Evolutionary conservation across 2,113 vertebrate genomes (phyloP).

Genomic region (Bufo bufo): DNA sequence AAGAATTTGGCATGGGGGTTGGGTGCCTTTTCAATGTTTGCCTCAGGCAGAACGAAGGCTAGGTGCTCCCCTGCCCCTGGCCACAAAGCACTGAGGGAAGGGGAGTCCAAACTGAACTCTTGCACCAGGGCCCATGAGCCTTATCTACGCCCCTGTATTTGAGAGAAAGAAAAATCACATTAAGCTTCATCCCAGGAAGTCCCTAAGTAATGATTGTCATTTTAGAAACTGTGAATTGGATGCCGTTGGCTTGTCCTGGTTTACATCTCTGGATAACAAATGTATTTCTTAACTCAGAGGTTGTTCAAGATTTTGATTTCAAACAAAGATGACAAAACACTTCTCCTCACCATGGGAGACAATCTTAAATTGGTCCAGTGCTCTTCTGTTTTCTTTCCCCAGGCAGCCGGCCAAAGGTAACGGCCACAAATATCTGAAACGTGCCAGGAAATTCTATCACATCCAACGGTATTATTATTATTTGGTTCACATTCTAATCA

Average conservation of each 20-base stretch:
- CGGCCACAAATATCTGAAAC: conserved; percentile 31
- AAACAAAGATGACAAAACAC: conserved; percentile 24
- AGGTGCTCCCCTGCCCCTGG: too few species aligned
- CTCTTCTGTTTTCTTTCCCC: conserved; percentile 10
- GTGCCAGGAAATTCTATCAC: conserved; percentile 32
- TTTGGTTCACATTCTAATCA: conserved; percentile 47
- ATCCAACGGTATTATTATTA: conserved; percentile 37
- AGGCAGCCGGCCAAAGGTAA: conserved; percentile 43
- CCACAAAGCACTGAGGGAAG: too few species aligned
- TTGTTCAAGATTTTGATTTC: conserved; percentile 7
- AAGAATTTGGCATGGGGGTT: too few species aligned
- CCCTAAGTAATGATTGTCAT: not conserved
- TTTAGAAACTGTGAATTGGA: not conserved
- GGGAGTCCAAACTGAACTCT: too few species aligned
- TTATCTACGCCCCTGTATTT: too few species aligned
- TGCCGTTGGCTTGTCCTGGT: not conserved
- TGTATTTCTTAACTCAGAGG: not conserved
- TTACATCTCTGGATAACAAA: not conserved
- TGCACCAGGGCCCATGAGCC: too few species aligned
- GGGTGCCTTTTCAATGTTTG: too few species aligned
- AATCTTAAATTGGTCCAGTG: conserved; percentile 24
- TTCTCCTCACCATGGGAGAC: conserved; percentile 19
- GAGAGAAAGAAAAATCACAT: too few species aligned
- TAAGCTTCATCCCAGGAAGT: too few species aligned
- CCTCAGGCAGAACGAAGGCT: too few species aligned